A percentile compares a stretch with the other conserved stretches of the same genome.
phyloP scores from a whole-genome alignment of 1,140 invertebrate genomes.

The Drosophila trapezifrons region DNA sequence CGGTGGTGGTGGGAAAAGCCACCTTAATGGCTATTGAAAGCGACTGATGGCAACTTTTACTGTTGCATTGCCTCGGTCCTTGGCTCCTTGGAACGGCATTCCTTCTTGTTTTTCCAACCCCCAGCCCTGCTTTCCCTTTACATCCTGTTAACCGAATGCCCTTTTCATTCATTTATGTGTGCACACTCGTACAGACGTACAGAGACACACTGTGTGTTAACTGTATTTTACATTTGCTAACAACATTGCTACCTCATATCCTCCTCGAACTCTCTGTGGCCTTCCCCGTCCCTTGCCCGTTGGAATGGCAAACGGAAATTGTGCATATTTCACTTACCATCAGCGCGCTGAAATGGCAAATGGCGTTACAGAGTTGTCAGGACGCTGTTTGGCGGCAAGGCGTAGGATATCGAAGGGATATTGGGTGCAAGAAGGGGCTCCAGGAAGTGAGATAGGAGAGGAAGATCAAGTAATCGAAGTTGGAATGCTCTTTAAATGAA shows the following conservation, averaged over 20 bases:
- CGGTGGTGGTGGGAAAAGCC: conserved; percentile 6
- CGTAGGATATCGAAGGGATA: conserved; percentile 13
- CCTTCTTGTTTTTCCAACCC: too few species aligned
- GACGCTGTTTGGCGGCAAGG: conserved; percentile 6
- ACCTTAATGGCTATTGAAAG: conserved; percentile 64
- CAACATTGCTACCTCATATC: conserved; percentile 51
- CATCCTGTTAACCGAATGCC: conserved; percentile 61
- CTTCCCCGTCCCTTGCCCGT: neutral
- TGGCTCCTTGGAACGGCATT: neutral
- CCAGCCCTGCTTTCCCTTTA: conserved; percentile 21
- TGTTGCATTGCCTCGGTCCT: conserved; percentile 27
- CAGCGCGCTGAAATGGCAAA: conserved; percentile 70
- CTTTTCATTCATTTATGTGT: conserved; percentile 58
- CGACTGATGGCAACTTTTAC: conserved; percentile 50
- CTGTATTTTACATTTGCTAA: conserved; percentile 61
- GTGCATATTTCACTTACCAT: conserved; percentile 79
- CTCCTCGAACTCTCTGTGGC: conserved; percentile 4
- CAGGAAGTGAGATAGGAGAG: conserved; percentile 1
- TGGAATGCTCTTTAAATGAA: neutral
- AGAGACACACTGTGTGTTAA: conserved; percentile 51
- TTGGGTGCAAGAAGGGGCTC: conserved; percentile 7
- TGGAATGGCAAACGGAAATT: conserved; percentile 64
- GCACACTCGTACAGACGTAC: too few species aligned
- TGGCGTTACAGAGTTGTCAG: conserved; percentile 40
- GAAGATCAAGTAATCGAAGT: conserved; percentile 1